Conservation (phyloP, 2,888 invertebrate genomes). For the Oxycera nigricornis region DNA sequence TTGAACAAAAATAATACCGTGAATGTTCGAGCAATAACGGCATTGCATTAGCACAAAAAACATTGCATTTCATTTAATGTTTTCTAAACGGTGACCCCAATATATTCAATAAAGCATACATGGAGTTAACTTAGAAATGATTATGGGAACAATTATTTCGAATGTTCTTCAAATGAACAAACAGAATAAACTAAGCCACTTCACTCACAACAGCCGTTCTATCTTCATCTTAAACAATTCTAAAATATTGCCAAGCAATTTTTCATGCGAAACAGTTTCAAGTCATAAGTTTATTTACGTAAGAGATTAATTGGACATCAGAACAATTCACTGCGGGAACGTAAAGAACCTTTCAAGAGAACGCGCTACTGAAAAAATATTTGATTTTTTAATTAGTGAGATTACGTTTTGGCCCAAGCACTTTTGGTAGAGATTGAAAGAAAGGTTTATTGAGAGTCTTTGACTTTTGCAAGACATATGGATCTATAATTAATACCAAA, state of each 20-base stretch:
- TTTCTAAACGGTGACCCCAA: background rate
- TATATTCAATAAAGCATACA: background rate
- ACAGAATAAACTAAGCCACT: background rate
- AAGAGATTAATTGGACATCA: conserved; percentile 19
- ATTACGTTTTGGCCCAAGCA: background rate
- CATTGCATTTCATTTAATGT: too few species aligned
- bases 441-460: too few species aligned
- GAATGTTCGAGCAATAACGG: too few species aligned
- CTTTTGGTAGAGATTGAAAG: background rate
- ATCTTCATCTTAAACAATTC: background rate
- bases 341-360: conserved; percentile 27
- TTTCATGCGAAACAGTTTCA: background rate
- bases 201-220: background rate
- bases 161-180: background rate
- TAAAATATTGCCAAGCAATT: conserved; percentile 10
- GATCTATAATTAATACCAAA: too few species aligned
- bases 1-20: too few species aligned
- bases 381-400: conserved; percentile 28
- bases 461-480: too few species aligned
- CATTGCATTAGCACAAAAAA: too few species aligned
- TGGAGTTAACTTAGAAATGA: background rate
- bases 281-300: background rate
- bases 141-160: background rate
- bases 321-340: conserved; percentile 23
- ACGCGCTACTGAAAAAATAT: conserved; percentile 12